Evolutionary conservation across 2,113 vertebrate species (phyloP), one percentile per base, ranked within the genome.

Genomic region (Corythornis vintsioides): DNA sequence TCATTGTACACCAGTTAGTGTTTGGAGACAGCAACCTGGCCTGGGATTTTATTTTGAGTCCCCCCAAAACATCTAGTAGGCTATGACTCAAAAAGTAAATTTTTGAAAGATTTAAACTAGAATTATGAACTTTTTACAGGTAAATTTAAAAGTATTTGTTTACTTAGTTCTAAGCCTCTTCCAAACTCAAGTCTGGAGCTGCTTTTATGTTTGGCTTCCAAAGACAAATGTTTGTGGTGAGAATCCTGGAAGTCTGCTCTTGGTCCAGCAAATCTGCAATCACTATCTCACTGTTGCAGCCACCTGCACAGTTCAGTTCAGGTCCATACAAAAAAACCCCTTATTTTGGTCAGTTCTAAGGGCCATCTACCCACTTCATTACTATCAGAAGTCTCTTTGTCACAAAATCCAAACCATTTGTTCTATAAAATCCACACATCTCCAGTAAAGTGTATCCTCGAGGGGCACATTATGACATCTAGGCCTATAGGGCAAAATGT

Each of bases 401-500:
- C 64, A 55, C 19, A 50, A 48, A 71, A 55, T 35, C 20, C 57
- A 89, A 66, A 53, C 11, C 18, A 28, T n/a, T 15, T 60, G 18
- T 29, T 55, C 22, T 71, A 3, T 10, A 1, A 38, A 71, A 25
- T 3, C 17, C 67, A 29, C 15, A 11, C 6, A 43, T 4, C 15
- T 55, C n/a, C 59, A 63, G 33, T 20, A 10, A 61, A 71, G 38
- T 3, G 5, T 17, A 13, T 31, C 50, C 59, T 35, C 22, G 42
- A 53, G 22, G n/a, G 24, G 10, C 31, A 38, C 3, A 0, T 14
- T 15, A 3, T 2, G 43, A 35, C 5, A 0, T 7, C 11, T 15
- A 17, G 7, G 8, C 6, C 1, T 11, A 11, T 11, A 28, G 22
- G 61, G 42, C 22, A 48, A 71, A 77, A 42, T 0, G 3, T 0